Percentiles rank a stretch among this genome's conserved stretches.
Conservation (phyloP, 2,113 vertebrate genomes). For the Cyprinodon tularosa region DNA sequence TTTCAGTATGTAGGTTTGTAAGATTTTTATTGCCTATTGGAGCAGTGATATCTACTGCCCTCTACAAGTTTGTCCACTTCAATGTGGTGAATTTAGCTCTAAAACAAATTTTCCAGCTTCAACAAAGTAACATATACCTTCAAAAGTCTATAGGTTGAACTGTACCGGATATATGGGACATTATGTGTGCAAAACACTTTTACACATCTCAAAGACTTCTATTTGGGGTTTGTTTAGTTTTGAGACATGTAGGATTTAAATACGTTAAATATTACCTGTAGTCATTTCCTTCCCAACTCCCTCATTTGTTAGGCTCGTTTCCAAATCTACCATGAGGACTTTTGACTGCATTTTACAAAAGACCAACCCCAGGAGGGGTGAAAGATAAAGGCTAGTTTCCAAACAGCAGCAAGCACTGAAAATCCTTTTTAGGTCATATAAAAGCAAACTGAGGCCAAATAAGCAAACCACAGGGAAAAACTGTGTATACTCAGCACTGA, state of each 20-base stretch:
- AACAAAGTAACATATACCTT: neutral
- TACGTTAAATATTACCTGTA: neutral
- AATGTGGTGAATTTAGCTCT: no score
- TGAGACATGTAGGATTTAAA: neutral
- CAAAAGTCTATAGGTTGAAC: neutral
- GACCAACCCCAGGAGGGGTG: constrained; percentile 15
- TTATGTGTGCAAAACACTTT: neutral
- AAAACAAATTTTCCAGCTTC: no score
- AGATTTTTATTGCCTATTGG: no score
- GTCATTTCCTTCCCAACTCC: neutral
- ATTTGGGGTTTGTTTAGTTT: neutral
- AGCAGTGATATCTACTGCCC: no score
- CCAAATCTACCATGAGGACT: constrained; percentile 18
- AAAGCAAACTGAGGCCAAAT: constrained; percentile 51
- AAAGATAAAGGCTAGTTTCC: constrained; percentile 47
- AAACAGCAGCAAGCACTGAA: constrained; percentile 39
- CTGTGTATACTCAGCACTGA: constrained; percentile 13
- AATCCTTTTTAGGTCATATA: constrained; percentile 74
- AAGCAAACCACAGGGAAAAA: constrained; percentile 51
- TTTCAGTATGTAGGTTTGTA: no score
- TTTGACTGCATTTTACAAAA: constrained; percentile 45
- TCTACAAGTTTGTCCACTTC: no score
- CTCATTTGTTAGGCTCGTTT: constrained; percentile 6
- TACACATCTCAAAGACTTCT: no score
- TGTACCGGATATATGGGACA: neutral